phyloP scores from a whole-genome alignment of 2,113 vertebrate species.

The Polyodon spathula region DNA sequence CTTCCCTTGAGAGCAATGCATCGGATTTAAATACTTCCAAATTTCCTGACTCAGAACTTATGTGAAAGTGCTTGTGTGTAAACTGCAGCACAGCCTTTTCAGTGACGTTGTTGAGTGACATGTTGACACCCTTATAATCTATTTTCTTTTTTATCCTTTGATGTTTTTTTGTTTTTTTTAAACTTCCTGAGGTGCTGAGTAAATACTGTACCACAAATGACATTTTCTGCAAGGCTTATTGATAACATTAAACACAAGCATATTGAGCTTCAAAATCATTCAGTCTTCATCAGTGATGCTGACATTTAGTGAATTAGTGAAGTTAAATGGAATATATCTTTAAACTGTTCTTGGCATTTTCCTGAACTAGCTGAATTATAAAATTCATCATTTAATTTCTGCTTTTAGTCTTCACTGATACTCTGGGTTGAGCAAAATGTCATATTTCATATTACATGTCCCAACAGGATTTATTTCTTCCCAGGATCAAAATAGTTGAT shows the following conservation, averaged over 20 bases:
- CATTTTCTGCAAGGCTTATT: slow-evolving; percentile 66
- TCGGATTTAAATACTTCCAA: background rate
- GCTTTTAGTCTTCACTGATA: slow-evolving; percentile 55
- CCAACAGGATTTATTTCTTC: background rate
- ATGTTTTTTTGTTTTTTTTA: slow-evolving; percentile 44
- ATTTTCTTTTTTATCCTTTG: slow-evolving; percentile 27
- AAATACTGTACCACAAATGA: slow-evolving; percentile 64
- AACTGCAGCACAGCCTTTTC: background rate
- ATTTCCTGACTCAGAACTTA: background rate
- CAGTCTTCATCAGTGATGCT: slow-evolving; percentile 61
- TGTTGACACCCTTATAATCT: slow-evolving; percentile 7
- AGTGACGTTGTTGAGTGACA: slow-evolving; percentile 14
- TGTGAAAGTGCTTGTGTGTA: background rate
- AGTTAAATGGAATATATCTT: slow-evolving; percentile 45
- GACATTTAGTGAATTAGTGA: slow-evolving; percentile 71
- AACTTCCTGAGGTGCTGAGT: slow-evolving; percentile 56
- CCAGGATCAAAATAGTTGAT: background rate
- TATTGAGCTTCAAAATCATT: slow-evolving; percentile 63
- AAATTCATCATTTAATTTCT: slow-evolving; percentile 62
- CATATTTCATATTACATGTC: slow-evolving; percentile 28
- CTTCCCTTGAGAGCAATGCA: too few species aligned
- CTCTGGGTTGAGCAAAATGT: slow-evolving; percentile 46
- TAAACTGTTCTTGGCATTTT: slow-evolving; percentile 43
- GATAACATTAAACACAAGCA: slow-evolving; percentile 73
- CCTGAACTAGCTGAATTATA: slow-evolving; percentile 49